Base-by-base conservation (phyloP, 1,140 invertebrate species). In the Leguminivora glycinivorella region DNA sequence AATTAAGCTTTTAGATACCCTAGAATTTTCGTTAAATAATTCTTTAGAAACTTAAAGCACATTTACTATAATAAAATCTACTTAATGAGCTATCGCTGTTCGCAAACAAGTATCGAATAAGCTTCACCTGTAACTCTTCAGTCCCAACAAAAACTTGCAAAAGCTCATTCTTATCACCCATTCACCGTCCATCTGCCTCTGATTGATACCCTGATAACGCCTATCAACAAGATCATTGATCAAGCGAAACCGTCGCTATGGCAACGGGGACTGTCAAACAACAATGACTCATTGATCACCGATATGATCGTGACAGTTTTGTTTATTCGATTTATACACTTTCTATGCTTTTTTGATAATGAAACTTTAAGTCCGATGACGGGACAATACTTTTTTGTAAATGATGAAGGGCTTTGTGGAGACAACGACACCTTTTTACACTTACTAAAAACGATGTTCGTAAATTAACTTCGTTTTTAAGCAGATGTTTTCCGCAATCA, bases 291-390 rank as follows among this genome's bases (percentile, higher is more conserved):
- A 52, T 52, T 19, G 47, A 52, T 52, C 43, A 22, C 6, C 43
- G 43, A 52, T 52, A 52, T 52, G 47, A 52, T 52, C 47, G 7
- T 52, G 47, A 52, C 47, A 52, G 17, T 52, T 52, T 52, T 52
- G 19, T 52, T 52, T 19, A 10, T 52, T 52, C n/a, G 47, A 52
- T 52, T 52, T 52, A 52, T 22, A 22, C 19, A 22, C 47, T 52
- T 52, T 52, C 47, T 52, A 22, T 52, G 22, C 0, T 52, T 19
- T 52, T 52, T 19, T 52, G 14, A 22, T 19, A 22, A 52, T 52
- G 47, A 9, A 22, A 22, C 19, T 19, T 52, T 22, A 22, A 52
- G 19, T 52, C 43, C 4, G 43, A 47, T 47, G 43, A 47, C 43
- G n/a, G 43, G 47, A 52, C 47, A 52, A 52, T 52, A 52, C 47